Evolutionary conservation across 2,113 vertebrate genomes (phyloP), one percentile per base, ranked within the genome.

Genomic region (Benitochromis conjunctus): DNA sequence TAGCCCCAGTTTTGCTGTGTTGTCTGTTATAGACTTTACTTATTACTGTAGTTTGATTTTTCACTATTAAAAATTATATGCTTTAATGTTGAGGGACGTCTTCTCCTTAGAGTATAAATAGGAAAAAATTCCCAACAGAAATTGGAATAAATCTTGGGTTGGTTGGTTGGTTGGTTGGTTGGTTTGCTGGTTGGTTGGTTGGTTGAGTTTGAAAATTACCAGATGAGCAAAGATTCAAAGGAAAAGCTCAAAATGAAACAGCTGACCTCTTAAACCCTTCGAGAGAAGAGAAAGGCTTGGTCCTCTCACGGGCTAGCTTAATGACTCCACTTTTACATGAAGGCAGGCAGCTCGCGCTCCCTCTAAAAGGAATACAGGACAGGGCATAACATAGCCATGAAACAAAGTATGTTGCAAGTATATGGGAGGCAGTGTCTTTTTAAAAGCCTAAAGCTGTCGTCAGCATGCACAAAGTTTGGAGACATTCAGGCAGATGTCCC

Each of bases 391-490:
- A 85, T 14, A 16, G 77, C 64, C 57, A 51, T 66, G 86, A 88
- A 88, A 81, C 53, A 48, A 46, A 34, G 82, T 60, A 54, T 89
- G 81, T 71, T 85, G 66, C 46, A 29, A 89, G 85, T 54, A 8
- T 85, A 64, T 57, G 66, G 84, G 83, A 81, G 87, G 46, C 54
- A 2, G 76, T 80, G 83, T 92, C 80, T 90, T 82, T 90, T 86
- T 95, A 92, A 95, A 96, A 95, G 93, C 94, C 92, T 41, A 85
- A 88, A 93, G 92, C 92, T 94, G 93, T 92, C 57, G 87, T 94
- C 92, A 91, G 91, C 94, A 89, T 91, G 90, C 92, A 74, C 91
- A 87, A 90, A 92, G 91, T 93, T 95, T 82, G 87, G 85, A 92
- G 88, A 94, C 84, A 79, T 89, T 83, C 90, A 85, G 89, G 88